Evolutionary conservation across 2,888 invertebrate species (phyloP), one percentile per base, ranked within the genome.

Genomic region (Clitarchus hookeri): DNA sequence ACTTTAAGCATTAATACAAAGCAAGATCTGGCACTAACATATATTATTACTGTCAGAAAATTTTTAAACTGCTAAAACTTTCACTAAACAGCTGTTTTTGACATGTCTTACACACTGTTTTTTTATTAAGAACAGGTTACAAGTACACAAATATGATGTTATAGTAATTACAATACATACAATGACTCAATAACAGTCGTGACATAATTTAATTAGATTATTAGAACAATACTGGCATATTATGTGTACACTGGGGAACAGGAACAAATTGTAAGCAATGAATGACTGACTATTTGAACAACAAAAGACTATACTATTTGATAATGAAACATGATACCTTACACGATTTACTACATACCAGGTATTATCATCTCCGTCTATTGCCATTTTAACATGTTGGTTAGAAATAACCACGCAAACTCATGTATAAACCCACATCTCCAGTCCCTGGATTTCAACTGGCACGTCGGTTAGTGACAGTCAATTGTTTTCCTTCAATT

Each of bases 361-460:
- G 89, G 94, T 93, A 91, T 92, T 94, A 89, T 94, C 94, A 88
- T 94, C 94, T 89, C 93, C 93, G 88, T 93, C 93, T 89, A 92
- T 91, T 91, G 94, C 93, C 94, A 94, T 95, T 91, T 91, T 91
- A 85, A 85, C 88, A 88, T 88, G 84, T 80, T 86, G 86, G 84
- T 84, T 54, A 82, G 16, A 27, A 82, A 65, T 6, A 65, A 65
- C 65, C 65, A 65, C 16, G 48, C 65, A 65, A 65, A 65, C 65
- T 23, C 23, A n/a, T 19, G 2, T 53, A 16, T 8, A 65, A 65
- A 65, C n/a, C 27, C 6, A 36, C 16, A 82, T 82, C 36, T 82
- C 23, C 23, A 65, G n/a, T 2, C 65, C 65, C n/a, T 8, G 16
- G 65, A 16, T 65, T n/a, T 65, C 65, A 23, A 65, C 65, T 65